Percentiles rank a stretch among this genome's conserved stretches.
phyloP scores from a whole-genome alignment of 1,140 invertebrate species.

The Calliopsis andreniformis region DNA sequence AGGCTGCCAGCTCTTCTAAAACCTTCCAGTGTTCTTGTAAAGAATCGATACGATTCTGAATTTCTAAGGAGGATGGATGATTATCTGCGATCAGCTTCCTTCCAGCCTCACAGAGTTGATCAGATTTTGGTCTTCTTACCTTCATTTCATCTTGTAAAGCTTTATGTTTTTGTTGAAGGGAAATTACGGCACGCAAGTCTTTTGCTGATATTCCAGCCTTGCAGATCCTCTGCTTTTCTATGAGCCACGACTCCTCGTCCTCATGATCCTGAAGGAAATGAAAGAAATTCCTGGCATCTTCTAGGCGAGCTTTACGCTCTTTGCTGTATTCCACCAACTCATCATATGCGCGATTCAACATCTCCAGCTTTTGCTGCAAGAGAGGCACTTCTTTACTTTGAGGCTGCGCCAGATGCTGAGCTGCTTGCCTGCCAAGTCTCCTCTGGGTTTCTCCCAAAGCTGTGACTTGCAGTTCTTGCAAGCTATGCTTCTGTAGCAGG shows the following conservation, averaged over 20 bases:
- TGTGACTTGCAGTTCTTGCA: slow-evolving; percentile 95
- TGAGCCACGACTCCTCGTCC: slow-evolving; percentile 96
- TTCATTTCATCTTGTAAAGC: slow-evolving; percentile 96
- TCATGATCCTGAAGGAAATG: slow-evolving; percentile 97
- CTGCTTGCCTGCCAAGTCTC: slow-evolving; percentile 87
- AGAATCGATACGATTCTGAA: slow-evolving; percentile 89
- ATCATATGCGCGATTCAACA: slow-evolving; percentile 87
- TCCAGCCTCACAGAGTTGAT: slow-evolving; percentile 88
- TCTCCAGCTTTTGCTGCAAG: slow-evolving; percentile 86
- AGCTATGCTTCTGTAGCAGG: slow-evolving; percentile 94
- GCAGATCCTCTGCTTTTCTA: slow-evolving; percentile 96
- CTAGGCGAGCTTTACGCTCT: slow-evolving; percentile 90
- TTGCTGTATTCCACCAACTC: slow-evolving; percentile 88
- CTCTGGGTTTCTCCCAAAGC: slow-evolving; percentile 91
- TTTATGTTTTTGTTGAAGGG: slow-evolving; percentile 97
- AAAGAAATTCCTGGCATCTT: slow-evolving; percentile 96
- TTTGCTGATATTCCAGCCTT: slow-evolving; percentile 95
- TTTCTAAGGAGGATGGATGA: slow-evolving; percentile 90
- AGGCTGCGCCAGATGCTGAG: slow-evolving; percentile 80
- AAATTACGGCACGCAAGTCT: slow-evolving; percentile 94
- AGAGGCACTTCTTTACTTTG: slow-evolving; percentile 84
- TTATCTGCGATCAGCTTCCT: slow-evolving; percentile 88
- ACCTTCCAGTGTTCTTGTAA: slow-evolving; percentile 93
- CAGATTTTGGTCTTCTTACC: slow-evolving; percentile 89
- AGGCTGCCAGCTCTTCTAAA: slow-evolving; percentile 91